Evolutionary conservation across 2,888 invertebrate species (phyloP).

Genomic region (Cosmia pyralina): DNA sequence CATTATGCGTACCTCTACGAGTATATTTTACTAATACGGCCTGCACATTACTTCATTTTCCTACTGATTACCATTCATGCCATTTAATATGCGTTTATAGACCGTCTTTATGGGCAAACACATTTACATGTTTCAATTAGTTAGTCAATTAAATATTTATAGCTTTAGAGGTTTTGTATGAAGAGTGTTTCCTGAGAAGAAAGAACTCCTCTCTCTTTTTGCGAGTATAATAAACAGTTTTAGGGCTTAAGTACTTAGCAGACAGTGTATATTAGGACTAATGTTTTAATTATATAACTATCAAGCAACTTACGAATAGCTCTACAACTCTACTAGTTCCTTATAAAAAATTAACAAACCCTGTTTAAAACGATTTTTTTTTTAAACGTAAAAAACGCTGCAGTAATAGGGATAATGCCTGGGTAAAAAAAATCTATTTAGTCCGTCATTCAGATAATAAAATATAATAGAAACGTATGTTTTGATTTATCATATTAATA

Average conservation of each 20-base stretch:
- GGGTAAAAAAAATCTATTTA: too few species aligned
- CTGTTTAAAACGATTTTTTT: too few species aligned
- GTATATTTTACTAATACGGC: conserved; percentile 34
- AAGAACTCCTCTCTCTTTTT: not conserved
- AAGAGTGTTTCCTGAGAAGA: not conserved
- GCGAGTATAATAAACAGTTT: not conserved
- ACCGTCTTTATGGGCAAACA: conserved; percentile 17
- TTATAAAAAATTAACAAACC: not conserved
- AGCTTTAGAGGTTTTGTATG: not conserved
- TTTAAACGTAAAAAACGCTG: not conserved
- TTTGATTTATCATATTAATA: too few species aligned
- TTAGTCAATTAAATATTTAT: conserved; percentile 8
- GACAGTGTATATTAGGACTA: not conserved
- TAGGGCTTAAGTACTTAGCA: too few species aligned
- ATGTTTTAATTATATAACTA: not conserved
- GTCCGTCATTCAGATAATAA: too few species aligned
- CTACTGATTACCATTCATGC: conserved; percentile 30
- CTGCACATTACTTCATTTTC: conserved; percentile 30
- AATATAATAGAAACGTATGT: too few species aligned
- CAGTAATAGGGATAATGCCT: not conserved
- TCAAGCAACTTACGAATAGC: not conserved
- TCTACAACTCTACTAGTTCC: not conserved
- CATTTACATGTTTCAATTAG: conserved; percentile 34
- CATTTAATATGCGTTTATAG: conserved; percentile 24
- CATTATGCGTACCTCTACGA: conserved; percentile 21